A percentile compares a stretch with the other conserved stretches of the same genome.
These are phyloP conservation scores for Acomys russatus DNA, from an alignment of 2,797 vertebrate genomes.

Conservation along the genomic window DNA sequence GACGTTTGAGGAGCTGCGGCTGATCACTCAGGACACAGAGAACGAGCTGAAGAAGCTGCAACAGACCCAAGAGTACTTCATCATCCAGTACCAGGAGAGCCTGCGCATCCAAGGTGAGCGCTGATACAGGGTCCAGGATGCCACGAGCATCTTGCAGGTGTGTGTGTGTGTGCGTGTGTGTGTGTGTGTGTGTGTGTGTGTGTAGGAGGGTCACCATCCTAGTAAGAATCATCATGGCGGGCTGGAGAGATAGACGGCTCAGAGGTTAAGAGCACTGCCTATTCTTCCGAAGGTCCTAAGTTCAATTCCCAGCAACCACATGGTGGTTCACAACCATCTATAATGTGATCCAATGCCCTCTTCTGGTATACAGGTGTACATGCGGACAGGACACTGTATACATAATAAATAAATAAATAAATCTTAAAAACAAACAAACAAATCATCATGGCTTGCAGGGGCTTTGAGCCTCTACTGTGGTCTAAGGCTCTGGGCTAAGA, in stretches of 20 bases:
- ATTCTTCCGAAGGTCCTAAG: too few species aligned
- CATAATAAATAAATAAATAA: too few species aligned
- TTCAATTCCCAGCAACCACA: too few species aligned
- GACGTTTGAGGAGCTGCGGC: constrained; percentile 90
- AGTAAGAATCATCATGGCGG: neutral
- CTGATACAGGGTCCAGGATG: accelerated
- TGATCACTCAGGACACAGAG: constrained; percentile 96
- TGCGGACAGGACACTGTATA: too few species aligned
- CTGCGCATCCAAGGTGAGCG: constrained; percentile 95
- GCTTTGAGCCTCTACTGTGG: neutral
- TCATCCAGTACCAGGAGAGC: constrained; percentile 98
- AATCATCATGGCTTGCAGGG: neutral
- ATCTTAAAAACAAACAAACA: too few species aligned
- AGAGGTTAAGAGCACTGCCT: too few species aligned
- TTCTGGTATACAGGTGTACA: too few species aligned
- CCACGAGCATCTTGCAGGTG: accelerated
- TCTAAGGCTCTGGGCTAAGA: neutral
- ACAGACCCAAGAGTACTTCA: constrained; percentile 98
- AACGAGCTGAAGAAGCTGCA: constrained; percentile 96
- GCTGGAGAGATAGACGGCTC: too few species aligned
- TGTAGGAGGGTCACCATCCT: neutral
- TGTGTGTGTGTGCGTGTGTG: too few species aligned
- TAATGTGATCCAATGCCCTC: too few species aligned
- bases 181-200: too few species aligned
- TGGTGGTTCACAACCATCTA: too few species aligned